These are phyloP conservation scores for Isoperla grammatica DNA, from an alignment of 2,888 invertebrate species.

Conservation along the genomic window DNA sequence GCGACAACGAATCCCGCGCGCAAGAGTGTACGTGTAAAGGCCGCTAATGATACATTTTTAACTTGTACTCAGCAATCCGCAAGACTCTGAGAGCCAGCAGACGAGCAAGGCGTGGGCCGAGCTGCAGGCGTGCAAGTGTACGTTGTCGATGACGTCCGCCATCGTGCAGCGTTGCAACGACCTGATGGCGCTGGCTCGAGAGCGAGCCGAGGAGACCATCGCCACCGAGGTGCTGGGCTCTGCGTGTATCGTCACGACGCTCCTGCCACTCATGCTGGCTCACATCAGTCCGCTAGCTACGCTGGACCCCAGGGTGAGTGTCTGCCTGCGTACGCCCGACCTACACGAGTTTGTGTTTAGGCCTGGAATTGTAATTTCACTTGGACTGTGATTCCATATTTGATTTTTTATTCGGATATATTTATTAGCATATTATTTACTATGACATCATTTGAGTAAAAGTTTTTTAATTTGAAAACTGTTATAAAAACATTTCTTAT, in stretches of 20 bases:
- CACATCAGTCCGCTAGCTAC: slow-evolving; percentile 75
- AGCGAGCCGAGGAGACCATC: slow-evolving; percentile 51
- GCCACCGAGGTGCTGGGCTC: slow-evolving; percentile 52
- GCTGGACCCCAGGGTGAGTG: slow-evolving; percentile 72
- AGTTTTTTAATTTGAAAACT: no score
- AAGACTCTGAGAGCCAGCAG: slow-evolving; percentile 53
- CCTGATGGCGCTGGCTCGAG: slow-evolving; percentile 68
- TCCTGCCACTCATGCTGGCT: slow-evolving; percentile 79
- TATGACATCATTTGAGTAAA: no score
- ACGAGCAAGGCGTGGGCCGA: slow-evolving; percentile 54
- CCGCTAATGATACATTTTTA: no score
- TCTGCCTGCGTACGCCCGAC: no score
- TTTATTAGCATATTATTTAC: no score
- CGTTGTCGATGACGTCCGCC: slow-evolving; percentile 68
- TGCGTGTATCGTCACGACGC: slow-evolving; percentile 62
- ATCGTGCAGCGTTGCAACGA: slow-evolving; percentile 73
- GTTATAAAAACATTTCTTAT: no score
- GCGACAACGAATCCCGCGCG: no score
- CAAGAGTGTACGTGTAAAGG: no score
- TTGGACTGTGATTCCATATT: no score
- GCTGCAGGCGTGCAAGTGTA: slow-evolving; percentile 61
- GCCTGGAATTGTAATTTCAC: not conserved
- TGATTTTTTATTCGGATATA: no score
- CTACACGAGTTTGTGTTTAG: not conserved
- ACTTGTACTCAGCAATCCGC: slow-evolving; percentile 55